A percentile compares a stretch with the other conserved stretches of the same genome.
These are phyloP conservation scores for Emmelina monodactyla DNA, from an alignment of 2,888 invertebrate genomes.

Conservation along the genomic window DNA sequence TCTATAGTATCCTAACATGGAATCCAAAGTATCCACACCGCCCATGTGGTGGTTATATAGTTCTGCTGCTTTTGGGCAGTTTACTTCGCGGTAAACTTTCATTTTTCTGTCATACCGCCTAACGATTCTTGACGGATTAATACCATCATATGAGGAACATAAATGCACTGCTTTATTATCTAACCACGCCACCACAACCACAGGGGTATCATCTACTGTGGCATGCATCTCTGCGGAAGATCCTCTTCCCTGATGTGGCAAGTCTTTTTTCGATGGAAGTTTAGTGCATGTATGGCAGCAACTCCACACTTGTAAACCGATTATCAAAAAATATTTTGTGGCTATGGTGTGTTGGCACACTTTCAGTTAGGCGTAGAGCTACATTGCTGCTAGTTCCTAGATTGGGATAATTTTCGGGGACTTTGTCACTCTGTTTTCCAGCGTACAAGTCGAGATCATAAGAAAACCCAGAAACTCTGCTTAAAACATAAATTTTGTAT, in stretches of 20 bases:
- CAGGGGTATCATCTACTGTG: background rate
- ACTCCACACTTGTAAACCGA: too few relatives aligned
- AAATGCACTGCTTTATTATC: conserved; percentile 1
- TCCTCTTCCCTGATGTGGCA: conserved; percentile 2
- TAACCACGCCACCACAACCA: conserved; percentile 2
- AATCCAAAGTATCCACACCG: conserved; percentile 13
- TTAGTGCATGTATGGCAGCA: too few relatives aligned
- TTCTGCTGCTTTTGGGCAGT: conserved; percentile 12
- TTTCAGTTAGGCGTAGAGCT: too few relatives aligned
- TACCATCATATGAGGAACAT: conserved; percentile 1
- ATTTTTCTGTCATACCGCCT: conserved; percentile 6
- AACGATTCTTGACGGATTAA: conserved; percentile 1
- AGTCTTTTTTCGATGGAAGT: conserved; percentile 1
- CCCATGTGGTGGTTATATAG: conserved; percentile 12
- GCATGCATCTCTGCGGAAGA: background rate
- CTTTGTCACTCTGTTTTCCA: too few relatives aligned
- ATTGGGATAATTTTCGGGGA: too few relatives aligned
- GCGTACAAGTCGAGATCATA: too few relatives aligned
- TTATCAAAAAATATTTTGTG: too few relatives aligned
- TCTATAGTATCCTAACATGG: conserved; percentile 15
- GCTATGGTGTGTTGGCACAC: too few relatives aligned
- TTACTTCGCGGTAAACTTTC: conserved; percentile 11
- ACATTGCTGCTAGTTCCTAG: too few relatives aligned
- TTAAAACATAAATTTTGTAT: too few relatives aligned
- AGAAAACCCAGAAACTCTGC: too few relatives aligned